A percentile compares a stretch with the other conserved stretches of the same genome.
These are phyloP conservation scores for Conistra vaccinii DNA, from an alignment of 2,888 invertebrate genomes.

Conservation along the genomic window DNA sequence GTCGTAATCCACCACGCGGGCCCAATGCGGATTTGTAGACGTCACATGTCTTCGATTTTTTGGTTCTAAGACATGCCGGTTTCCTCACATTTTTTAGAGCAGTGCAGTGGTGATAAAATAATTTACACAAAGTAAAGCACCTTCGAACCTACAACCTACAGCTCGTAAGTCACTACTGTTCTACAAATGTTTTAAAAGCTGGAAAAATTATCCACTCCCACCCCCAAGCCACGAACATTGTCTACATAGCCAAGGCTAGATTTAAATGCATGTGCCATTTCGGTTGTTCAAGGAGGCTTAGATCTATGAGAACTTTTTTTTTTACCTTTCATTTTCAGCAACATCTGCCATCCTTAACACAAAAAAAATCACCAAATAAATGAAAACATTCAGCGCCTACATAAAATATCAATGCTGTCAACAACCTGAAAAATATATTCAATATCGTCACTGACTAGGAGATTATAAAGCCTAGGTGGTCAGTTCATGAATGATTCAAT, in stretches of 20 bases:
- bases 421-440: slow-evolving; percentile 76
- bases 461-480: slow-evolving; percentile 53
- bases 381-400: slow-evolving; percentile 42
- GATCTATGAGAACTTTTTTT: not conserved
- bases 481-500: slow-evolving; percentile 53
- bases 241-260: not conserved
- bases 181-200: too few species aligned
- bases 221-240: not conserved
- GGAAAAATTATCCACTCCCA: not conserved
- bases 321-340: not conserved
- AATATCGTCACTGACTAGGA: slow-evolving; percentile 71
- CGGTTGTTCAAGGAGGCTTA: not conserved
- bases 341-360: slow-evolving; percentile 39
- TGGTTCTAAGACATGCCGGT: too few species aligned
- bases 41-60: too few species aligned
- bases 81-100: too few species aligned
- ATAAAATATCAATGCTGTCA: slow-evolving; percentile 68
- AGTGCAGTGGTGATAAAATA: too few species aligned
- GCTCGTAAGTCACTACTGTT: too few species aligned
- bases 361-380: slow-evolving; percentile 34
- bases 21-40: too few species aligned
- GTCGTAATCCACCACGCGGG: too few species aligned
- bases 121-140: too few species aligned
- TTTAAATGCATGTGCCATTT: not conserved
- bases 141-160: too few species aligned